Conservation (phyloP, 1,140 invertebrate species). For the Magallana gigas region DNA sequence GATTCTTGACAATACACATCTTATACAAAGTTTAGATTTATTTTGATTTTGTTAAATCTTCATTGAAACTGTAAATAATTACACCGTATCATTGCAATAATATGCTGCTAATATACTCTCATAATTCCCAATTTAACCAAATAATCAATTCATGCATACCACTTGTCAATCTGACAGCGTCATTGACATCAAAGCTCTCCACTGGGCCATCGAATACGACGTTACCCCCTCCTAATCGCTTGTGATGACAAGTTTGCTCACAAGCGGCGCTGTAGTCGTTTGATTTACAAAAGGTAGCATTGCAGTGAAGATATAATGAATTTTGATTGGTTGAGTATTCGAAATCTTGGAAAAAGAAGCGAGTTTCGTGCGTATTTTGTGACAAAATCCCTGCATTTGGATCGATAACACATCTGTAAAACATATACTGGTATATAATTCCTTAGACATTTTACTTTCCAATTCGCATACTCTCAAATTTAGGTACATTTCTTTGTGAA, state of each 20-base stretch:
- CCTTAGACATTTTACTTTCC: no score
- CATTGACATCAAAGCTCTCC: background rate
- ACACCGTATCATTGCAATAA: no score
- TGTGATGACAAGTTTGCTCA: constrained; percentile 44
- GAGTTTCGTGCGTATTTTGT: constrained; percentile 57
- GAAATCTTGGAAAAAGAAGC: constrained; percentile 59
- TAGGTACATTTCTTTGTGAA: no score
- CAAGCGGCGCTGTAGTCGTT: constrained; percentile 48
- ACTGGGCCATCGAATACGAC: background rate
- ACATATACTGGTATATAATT: no score
- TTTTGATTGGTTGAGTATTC: constrained; percentile 52
- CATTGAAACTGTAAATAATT: no score
- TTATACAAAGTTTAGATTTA: no score
- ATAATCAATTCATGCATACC: background rate
- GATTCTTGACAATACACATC: no score
- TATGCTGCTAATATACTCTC: no score
- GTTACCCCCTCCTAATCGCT: background rate
- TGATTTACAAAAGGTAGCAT: constrained; percentile 54
- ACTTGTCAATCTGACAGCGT: background rate
- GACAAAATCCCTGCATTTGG: constrained; percentile 51
- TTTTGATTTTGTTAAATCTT: no score
- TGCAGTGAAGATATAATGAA: constrained; percentile 54
- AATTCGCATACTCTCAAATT: no score
- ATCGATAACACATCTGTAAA: constrained; percentile 56
- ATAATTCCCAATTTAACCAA: no score